Percentiles rank a stretch among this genome's conserved stretches.
Conservation (phyloP, 1,140 invertebrate genomes). For the Anthonomus grandis region DNA sequence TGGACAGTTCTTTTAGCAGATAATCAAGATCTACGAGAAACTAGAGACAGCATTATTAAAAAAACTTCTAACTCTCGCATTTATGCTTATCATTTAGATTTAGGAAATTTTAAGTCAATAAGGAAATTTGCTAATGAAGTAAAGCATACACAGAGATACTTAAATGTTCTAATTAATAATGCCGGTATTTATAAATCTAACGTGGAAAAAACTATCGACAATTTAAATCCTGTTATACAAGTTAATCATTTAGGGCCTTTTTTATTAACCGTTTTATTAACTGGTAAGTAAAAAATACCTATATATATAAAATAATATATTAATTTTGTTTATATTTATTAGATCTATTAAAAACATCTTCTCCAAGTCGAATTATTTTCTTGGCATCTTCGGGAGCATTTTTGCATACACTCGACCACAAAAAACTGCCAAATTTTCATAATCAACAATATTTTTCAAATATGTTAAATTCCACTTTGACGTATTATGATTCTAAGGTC, state of each 20-base stretch:
- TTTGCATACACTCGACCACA: conserved; percentile 23
- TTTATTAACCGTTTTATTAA: conserved; percentile 59
- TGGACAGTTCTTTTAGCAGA: conserved; percentile 87
- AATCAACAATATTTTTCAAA: conserved; percentile 14
- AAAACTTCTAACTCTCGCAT: conserved; percentile 37
- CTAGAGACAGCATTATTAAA: conserved; percentile 51
- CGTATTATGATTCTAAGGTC: conserved; percentile 44
- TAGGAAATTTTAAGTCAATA: conserved; percentile 53
- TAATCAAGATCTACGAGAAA: conserved; percentile 67
- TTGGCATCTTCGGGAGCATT: conserved; percentile 34
- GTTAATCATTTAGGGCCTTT: conserved; percentile 66
- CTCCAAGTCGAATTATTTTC: conserved; percentile 39
- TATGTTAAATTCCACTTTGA: conserved; percentile 15
- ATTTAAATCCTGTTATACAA: conserved; percentile 59
- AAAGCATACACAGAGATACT: conserved; percentile 49
- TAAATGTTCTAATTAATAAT: conserved; percentile 69
- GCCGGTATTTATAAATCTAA: conserved; percentile 52
- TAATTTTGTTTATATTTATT: conserved; percentile 2
- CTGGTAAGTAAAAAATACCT: conserved; percentile 42
- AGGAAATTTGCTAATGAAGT: conserved; percentile 53
- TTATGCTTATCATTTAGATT: conserved; percentile 43
- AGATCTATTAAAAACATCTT: conserved; percentile 45
- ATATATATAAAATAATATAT: not conserved
- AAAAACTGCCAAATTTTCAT: conserved; percentile 22
- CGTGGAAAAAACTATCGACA: conserved; percentile 54